Percentiles rank a stretch among this genome's conserved stretches.
Conservation (phyloP, 2,797 vertebrate genomes). For the Uromys caudimaculatus region DNA sequence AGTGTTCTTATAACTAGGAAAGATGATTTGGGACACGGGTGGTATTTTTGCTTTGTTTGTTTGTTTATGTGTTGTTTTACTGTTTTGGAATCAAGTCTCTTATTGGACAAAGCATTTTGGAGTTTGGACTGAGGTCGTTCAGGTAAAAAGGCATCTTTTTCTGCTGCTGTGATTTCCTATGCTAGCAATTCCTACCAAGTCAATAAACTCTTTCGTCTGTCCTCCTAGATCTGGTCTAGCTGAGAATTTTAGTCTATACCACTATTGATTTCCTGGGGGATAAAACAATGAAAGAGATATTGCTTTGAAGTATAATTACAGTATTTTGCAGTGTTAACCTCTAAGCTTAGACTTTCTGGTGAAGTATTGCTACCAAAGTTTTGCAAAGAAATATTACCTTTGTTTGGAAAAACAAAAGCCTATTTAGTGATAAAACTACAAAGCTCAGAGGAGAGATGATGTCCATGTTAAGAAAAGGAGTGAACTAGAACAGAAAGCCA, state of each 20-base stretch:
- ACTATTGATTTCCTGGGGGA: conserved; percentile 84
- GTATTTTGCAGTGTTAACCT: conserved; percentile 64
- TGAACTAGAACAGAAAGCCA: neutral
- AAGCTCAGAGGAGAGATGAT: neutral
- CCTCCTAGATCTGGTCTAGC: conserved; percentile 62
- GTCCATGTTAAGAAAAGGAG: neutral
- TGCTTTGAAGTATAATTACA: conserved; percentile 55
- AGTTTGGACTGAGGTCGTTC: conserved; percentile 79
- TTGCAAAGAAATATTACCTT: conserved; percentile 54
- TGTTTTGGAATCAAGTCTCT: neutral
- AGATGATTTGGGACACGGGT: neutral
- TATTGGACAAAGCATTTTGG: conserved; percentile 75
- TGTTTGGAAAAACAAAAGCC: conserved; percentile 13
- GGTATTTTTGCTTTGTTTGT: neutral
- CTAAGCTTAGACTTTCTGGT: conserved; percentile 29
- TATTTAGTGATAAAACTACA: neutral
- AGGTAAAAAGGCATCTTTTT: conserved; percentile 80
- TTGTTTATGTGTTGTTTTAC: neutral
- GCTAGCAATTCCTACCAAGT: conserved; percentile 68
- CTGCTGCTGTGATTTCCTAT: conserved; percentile 80
- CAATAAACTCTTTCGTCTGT: conserved; percentile 58
- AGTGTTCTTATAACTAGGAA: neutral
- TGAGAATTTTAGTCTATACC: conserved; percentile 81
- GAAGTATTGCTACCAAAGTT: conserved; percentile 11
- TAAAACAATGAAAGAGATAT: conserved; percentile 82